Evolutionary conservation across 2,797 vertebrate species (phyloP).

Genomic region (Enoplosus armatus): DNA sequence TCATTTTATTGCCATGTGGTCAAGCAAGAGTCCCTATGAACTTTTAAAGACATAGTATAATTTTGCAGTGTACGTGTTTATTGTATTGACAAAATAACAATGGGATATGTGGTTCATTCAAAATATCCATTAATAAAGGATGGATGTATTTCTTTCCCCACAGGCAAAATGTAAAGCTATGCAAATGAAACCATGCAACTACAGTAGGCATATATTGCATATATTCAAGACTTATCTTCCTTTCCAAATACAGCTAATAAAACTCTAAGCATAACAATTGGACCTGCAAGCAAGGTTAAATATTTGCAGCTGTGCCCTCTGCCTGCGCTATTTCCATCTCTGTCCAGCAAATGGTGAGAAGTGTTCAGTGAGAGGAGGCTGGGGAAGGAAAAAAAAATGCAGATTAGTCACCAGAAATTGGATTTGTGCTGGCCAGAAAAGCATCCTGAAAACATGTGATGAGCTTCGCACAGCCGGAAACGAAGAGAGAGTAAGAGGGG

Average conservation of each 20-base stretch:
- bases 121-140: slow-evolving; percentile 39
- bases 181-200: slow-evolving; percentile 54
- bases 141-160: slow-evolving; percentile 19
- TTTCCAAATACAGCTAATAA: slow-evolving; percentile 59
- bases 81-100: not conserved
- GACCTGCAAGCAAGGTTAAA: slow-evolving; percentile 69
- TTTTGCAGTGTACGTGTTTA: slow-evolving; percentile 2
- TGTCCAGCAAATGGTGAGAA: slow-evolving; percentile 49
- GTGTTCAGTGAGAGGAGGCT: slow-evolving; percentile 59
- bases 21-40: not conserved
- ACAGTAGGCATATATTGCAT: slow-evolving; percentile 30
- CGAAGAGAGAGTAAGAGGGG: slow-evolving; percentile 17
- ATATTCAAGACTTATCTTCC: slow-evolving; percentile 40
- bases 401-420: slow-evolving; percentile 75
- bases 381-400: slow-evolving; percentile 43
- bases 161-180: slow-evolving; percentile 45
- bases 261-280: slow-evolving; percentile 58
- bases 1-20: not conserved
- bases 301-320: slow-evolving; percentile 67
- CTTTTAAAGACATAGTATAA: not conserved
- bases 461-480: slow-evolving; percentile 51
- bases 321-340: slow-evolving; percentile 39
- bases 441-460: slow-evolving; percentile 47
- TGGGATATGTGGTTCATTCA: slow-evolving; percentile 18
- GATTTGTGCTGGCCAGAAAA: slow-evolving; percentile 63